Percentiles rank a stretch among this genome's conserved stretches.
These are phyloP conservation scores for Trachelipus rathkii DNA, from an alignment of 1,140 invertebrate species.

Conservation along the genomic window DNA sequence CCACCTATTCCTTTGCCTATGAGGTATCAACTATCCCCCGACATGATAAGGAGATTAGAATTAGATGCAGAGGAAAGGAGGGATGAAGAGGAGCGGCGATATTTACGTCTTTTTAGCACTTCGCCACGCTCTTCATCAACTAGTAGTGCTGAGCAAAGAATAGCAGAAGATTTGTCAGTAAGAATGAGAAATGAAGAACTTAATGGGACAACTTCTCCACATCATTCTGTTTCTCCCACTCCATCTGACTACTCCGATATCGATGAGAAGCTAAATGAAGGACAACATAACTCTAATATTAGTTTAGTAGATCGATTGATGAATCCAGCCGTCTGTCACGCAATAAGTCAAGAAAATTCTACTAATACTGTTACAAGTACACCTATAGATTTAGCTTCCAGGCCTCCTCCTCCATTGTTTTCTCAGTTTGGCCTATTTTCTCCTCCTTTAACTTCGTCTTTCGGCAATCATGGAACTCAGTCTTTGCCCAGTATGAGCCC, in stretches of 20 bases:
- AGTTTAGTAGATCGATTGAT: background rate
- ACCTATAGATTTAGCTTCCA: slow-evolving; percentile 38
- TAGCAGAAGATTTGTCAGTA: slow-evolving; percentile 57
- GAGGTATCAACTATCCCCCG: slow-evolving; percentile 39
- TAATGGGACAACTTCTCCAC: slow-evolving; percentile 53
- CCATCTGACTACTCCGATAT: slow-evolving; percentile 43
- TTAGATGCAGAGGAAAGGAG: slow-evolving; percentile 33
- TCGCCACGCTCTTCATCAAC: slow-evolving; percentile 42
- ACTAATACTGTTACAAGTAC: slow-evolving; percentile 32
- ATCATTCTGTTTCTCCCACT: slow-evolving; percentile 40
- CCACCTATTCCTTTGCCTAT: slow-evolving; percentile 37
- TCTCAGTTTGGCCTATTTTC: slow-evolving; percentile 57
- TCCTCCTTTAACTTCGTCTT: slow-evolving; percentile 69
- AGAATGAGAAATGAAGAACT: slow-evolving; percentile 56
- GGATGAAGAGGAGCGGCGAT: slow-evolving; percentile 39
- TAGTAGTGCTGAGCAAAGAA: slow-evolving; percentile 48
- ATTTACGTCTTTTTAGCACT: slow-evolving; percentile 35
- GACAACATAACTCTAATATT: background rate
- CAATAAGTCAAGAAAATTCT: background rate
- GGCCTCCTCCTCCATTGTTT: slow-evolving; percentile 51
- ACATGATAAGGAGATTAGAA: slow-evolving; percentile 34
- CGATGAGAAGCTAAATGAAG: background rate
- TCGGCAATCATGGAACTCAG: slow-evolving; percentile 56
- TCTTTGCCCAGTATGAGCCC: slow-evolving; percentile 65
- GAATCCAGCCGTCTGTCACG: background rate